Conservation (phyloP, 2,888 invertebrate species). For the Omphaloscelis lunosa region DNA sequence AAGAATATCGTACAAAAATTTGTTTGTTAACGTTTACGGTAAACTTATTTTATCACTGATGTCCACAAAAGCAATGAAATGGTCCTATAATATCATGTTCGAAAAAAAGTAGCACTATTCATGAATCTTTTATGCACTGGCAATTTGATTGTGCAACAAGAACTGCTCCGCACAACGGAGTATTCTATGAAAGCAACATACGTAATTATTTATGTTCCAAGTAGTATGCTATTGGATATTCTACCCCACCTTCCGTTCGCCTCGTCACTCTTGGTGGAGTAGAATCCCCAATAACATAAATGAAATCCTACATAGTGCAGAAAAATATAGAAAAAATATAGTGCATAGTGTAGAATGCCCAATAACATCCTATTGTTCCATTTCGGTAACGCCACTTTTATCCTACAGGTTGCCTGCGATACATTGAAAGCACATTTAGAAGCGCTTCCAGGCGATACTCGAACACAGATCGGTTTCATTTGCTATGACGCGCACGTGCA, state of each 20-base stretch:
- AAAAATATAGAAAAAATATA: too few relatives aligned
- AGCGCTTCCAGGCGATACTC: slow-evolving; percentile 97
- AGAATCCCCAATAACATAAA: too few relatives aligned
- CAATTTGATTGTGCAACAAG: too few relatives aligned
- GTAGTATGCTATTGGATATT: too few relatives aligned
- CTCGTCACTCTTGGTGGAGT: too few relatives aligned
- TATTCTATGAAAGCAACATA: neutral
- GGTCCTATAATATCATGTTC: neutral
- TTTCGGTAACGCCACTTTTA: neutral
- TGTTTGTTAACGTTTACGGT: too few relatives aligned
- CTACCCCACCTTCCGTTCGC: too few relatives aligned
- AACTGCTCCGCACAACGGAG: too few relatives aligned
- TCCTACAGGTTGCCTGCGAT: slow-evolving; percentile 93
- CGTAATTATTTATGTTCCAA: neutral
- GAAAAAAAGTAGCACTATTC: neutral
- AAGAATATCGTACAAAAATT: too few relatives aligned
- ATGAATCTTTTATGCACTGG: neutral
- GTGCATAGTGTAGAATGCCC: too few relatives aligned
- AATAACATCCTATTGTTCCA: too few relatives aligned
- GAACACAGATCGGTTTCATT: slow-evolving; percentile 98
- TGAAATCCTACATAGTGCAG: too few relatives aligned
- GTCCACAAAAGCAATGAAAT: neutral
- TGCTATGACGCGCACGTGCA: slow-evolving; percentile 98
- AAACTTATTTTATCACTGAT: neutral
- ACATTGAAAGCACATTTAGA: slow-evolving; percentile 95